phyloP scores from a whole-genome alignment of 2,113 vertebrate species.

The Microcebus murinus region DNA sequence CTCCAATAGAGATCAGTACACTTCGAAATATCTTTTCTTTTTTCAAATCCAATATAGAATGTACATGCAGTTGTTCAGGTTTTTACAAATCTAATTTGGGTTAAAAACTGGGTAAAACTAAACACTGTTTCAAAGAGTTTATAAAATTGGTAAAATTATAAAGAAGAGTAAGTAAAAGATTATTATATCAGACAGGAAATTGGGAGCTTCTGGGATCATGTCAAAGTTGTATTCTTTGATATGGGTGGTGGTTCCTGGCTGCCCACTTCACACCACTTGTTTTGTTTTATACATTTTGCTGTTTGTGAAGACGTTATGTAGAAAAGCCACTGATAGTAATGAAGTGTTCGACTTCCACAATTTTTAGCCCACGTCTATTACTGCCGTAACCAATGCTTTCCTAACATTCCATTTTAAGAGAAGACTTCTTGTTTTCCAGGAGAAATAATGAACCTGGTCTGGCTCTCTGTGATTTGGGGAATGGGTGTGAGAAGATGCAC shows the following conservation, averaged over 20 bases:
- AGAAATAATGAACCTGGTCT: not conserved
- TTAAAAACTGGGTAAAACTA: slow-evolving; percentile 8
- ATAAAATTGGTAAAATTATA: not conserved
- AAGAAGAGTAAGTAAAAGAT: not conserved
- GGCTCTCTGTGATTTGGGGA: not conserved
- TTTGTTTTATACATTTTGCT: not conserved
- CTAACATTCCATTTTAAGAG: not conserved
- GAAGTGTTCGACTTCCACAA: not conserved
- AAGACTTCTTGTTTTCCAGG: not conserved
- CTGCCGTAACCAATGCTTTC: not conserved
- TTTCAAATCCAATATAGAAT: not conserved
- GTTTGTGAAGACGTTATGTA: not conserved
- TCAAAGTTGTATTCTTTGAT: not conserved
- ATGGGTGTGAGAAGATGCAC: not conserved
- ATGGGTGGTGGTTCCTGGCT: not conserved
- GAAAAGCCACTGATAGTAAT: not conserved
- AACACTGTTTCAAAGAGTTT: not conserved
- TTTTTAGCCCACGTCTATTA: not conserved
- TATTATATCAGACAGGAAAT: not conserved
- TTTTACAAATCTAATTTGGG: not conserved
- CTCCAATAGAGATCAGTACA: not conserved
- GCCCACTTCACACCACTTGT: not conserved
- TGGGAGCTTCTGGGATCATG: not conserved
- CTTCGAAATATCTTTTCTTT: slow-evolving; percentile 16
- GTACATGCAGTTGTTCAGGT: not conserved